Conservation (phyloP, 2,113 vertebrate species). For the Cathartes aura region DNA sequence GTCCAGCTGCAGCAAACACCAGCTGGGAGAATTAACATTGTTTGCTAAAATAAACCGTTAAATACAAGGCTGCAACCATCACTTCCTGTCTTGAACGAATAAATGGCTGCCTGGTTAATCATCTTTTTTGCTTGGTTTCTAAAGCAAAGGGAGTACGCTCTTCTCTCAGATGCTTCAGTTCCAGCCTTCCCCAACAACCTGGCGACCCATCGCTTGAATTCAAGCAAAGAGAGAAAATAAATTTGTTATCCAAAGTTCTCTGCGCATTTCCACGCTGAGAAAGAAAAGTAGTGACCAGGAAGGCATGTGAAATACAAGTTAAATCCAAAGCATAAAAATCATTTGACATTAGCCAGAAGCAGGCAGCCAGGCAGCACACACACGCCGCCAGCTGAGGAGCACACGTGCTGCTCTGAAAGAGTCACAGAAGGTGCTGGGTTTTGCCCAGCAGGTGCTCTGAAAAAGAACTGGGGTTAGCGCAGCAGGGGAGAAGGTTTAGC, state of each 20-base stretch:
- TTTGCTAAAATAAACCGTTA: slow-evolving; percentile 48
- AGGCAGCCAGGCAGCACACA: rapidly evolving
- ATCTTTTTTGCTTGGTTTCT: not conserved
- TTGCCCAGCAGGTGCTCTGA: not conserved
- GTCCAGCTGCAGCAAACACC: slow-evolving; percentile 21
- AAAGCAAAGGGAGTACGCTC: not conserved
- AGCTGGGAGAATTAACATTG: slow-evolving; percentile 42
- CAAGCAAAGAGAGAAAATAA: not conserved
- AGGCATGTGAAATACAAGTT: not conserved
- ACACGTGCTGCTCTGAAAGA: not conserved
- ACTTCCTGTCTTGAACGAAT: not conserved
- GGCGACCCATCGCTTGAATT: not conserved
- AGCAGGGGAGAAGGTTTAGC: not conserved
- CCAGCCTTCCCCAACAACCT: not conserved
- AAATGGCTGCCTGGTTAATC: slow-evolving; percentile 1
- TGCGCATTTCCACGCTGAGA: not conserved
- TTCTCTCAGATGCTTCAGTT: not conserved
- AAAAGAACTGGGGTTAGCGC: not conserved
- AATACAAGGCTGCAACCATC: not conserved
- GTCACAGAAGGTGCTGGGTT: not conserved
- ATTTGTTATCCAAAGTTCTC: not conserved
- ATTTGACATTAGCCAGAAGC: not conserved
- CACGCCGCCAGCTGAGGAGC: not conserved
- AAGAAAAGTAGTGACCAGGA: not conserved
- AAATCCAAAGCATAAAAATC: not conserved